Conservation (phyloP, 53 echinoderm and acorn worm genomes). For the Holothuria leucospilota region DNA sequence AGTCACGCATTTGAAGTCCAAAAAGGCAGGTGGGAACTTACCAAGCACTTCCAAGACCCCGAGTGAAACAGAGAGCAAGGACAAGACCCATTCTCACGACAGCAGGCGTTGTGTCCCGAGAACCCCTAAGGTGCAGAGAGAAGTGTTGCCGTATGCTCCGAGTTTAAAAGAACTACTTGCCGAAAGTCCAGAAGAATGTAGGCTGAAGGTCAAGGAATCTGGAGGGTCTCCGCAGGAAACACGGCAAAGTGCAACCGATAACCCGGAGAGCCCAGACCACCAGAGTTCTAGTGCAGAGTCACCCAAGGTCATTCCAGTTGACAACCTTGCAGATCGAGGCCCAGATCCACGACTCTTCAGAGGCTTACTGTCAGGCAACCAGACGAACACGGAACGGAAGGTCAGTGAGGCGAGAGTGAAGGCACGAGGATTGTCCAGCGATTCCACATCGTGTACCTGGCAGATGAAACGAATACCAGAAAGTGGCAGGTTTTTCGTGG, state of each 20-base stretch:
- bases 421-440: neutral
- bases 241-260: neutral
- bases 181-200: too few relatives aligned
- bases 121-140: neutral
- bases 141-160: neutral
- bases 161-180: neutral
- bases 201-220: too few relatives aligned
- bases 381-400: neutral
- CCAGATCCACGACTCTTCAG: neutral
- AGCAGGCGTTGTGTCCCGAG: too few relatives aligned
- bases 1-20: neutral
- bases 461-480: neutral
- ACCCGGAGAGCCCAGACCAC: neutral
- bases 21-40: neutral
- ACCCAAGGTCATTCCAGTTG: too few relatives aligned
- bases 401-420: neutral
- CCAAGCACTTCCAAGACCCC: too few relatives aligned
- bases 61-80: too few relatives aligned
- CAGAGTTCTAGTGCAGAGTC: neutral
- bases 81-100: too few relatives aligned
- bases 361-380: too few relatives aligned
- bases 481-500: neutral
- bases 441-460: conserved; percentile 6
- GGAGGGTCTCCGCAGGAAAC: neutral
- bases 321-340: too few relatives aligned